Conservation (phyloP, 1,140 invertebrate genomes). For the Drosophila triauraria region DNA sequence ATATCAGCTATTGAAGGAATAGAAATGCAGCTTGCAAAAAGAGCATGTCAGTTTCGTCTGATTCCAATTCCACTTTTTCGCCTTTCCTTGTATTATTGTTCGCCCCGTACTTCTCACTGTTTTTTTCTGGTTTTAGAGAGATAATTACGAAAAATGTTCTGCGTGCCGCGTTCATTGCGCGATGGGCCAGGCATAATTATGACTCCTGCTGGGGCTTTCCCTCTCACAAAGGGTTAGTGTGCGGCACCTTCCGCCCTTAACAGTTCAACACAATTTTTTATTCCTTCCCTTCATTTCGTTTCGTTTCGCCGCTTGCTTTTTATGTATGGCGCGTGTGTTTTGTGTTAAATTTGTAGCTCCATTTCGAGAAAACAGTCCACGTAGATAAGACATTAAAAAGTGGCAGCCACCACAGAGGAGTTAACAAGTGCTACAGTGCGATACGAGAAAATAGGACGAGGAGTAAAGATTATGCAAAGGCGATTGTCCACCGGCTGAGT, state of each 20-base stretch:
- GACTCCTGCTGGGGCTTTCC: conserved; percentile 41
- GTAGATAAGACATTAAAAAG: conserved; percentile 75
- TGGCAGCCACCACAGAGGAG: conserved; percentile 49
- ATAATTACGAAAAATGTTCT: conserved; percentile 82
- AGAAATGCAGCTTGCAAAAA: not conserved
- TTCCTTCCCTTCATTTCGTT: conserved; percentile 13
- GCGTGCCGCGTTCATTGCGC: conserved; percentile 57
- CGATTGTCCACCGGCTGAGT: conserved; percentile 22
- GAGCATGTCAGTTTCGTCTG: not conserved
- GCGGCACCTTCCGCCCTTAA: conserved; percentile 18
- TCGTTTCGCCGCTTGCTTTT: conserved; percentile 62
- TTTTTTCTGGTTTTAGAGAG: conserved; percentile 68
- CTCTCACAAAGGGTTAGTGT: conserved; percentile 22
- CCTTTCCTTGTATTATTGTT: conserved; percentile 32
- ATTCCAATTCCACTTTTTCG: not conserved
- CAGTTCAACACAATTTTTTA: conserved; percentile 56
- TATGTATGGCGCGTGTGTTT: conserved; percentile 78
- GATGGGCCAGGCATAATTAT: conserved; percentile 74
- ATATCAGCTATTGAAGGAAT: not conserved
- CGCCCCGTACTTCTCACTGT: conserved; percentile 37
- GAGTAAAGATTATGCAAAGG: conserved; percentile 12
- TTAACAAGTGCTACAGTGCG: conserved; percentile 5
- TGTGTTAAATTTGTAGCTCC: conserved; percentile 69
- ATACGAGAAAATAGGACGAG: not conserved
- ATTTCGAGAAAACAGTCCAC: conserved; percentile 64